phyloP scores from a whole-genome alignment of 2,113 vertebrate genomes.

The Burhinus bistriatus region DNA sequence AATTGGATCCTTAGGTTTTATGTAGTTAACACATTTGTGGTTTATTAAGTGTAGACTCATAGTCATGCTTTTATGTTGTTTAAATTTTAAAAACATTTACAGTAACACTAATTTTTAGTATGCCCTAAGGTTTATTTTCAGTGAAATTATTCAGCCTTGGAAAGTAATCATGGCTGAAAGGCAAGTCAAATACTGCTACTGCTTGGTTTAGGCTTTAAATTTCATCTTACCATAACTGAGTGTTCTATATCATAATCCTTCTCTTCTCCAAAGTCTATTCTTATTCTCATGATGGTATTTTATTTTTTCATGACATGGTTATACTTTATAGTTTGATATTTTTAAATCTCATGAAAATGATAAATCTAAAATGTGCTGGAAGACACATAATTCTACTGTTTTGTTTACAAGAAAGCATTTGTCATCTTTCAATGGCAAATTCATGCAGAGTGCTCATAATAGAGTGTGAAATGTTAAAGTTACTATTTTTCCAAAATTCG shows the following conservation, averaged over 20 bases:
- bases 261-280: neutral
- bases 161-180: constrained; percentile 23
- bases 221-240: neutral
- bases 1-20: neutral
- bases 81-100: constrained; percentile 38
- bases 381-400: neutral
- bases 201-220: neutral
- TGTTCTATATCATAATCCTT: neutral
- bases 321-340: neutral
- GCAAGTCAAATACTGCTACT: neutral
- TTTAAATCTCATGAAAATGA: neutral
- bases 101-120: neutral
- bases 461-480: neutral
- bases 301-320: neutral
- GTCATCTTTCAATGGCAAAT: neutral
- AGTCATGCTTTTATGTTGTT: neutral
- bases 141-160: neutral
- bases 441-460: neutral
- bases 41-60: neutral
- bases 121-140: constrained; percentile 19
- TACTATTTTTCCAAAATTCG: neutral
- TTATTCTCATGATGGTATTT: neutral
- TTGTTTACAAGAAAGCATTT: neutral
- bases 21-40: neutral
- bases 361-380: neutral